Evolutionary conservation across 64 coral and sea anemone species (phyloP).

Genomic region (Montipora efflorescens): DNA sequence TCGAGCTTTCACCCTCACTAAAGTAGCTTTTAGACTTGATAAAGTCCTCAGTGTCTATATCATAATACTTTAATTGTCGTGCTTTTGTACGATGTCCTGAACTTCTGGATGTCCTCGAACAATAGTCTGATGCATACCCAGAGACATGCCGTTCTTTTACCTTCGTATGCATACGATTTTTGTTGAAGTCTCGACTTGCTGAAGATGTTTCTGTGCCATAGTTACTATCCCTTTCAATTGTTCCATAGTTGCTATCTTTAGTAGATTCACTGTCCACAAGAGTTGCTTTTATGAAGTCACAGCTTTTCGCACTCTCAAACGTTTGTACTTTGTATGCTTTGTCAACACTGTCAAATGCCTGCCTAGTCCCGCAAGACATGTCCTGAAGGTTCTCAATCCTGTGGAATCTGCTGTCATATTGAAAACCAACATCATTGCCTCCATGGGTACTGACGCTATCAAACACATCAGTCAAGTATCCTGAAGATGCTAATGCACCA

Average conservation of each 20-base stretch:
- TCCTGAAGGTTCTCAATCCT: slow-evolving; percentile 34
- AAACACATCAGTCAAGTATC: slow-evolving; percentile 86
- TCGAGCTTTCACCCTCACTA: slow-evolving; percentile 37
- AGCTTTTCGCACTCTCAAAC: slow-evolving; percentile 56
- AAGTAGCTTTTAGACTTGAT: slow-evolving; percentile 59
- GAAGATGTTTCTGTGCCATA: slow-evolving; percentile 95
- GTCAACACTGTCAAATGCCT: background rate
- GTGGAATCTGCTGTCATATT: slow-evolving; percentile 9
- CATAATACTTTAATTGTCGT: slow-evolving; percentile 68
- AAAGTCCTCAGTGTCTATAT: slow-evolving; percentile 42
- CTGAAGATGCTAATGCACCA: slow-evolving; percentile 81
- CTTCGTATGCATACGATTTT: background rate
- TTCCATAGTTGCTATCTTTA: slow-evolving; percentile 99
- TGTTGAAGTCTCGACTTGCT: slow-evolving; percentile 77
- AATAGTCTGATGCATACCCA: slow-evolving; percentile 40
- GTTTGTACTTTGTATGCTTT: slow-evolving; percentile 22
- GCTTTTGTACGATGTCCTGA: slow-evolving; percentile 64
- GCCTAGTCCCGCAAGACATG: background rate
- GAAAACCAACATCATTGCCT: slow-evolving; percentile 51
- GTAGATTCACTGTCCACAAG: slow-evolving; percentile 85
- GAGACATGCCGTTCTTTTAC: slow-evolving; percentile 28
- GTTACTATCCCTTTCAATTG: slow-evolving; percentile 97
- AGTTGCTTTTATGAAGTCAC: slow-evolving; percentile 85
- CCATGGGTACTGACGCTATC: slow-evolving; percentile 91
- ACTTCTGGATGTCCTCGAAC: slow-evolving; percentile 61